phyloP scores from a whole-genome alignment of 2,797 vertebrate species.

The Diceros bicornis region DNA sequence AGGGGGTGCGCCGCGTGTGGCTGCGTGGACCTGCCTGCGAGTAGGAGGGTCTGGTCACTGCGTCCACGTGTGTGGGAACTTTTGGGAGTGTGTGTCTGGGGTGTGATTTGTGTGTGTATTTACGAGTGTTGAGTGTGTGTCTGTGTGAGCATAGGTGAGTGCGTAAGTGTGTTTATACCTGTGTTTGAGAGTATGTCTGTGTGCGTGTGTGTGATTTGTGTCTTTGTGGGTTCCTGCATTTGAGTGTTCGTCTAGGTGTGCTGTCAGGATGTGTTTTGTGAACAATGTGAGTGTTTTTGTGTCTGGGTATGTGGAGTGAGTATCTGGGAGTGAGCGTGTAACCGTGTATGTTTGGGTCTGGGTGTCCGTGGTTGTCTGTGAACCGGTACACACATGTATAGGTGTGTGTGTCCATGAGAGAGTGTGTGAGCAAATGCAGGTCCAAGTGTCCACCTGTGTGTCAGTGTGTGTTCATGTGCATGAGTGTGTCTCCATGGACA shows the following conservation, averaged over 20 bases:
- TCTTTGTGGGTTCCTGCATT: neutral
- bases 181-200: neutral
- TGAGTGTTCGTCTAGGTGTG: neutral
- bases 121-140: neutral
- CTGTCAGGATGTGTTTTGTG: neutral
- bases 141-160: neutral
- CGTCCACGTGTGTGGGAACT: neutral
- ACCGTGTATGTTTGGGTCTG: neutral
- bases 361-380: neutral
- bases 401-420: neutral
- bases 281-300: neutral
- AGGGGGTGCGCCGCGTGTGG: rapidly evolving
- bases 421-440: neutral
- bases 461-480: neutral
- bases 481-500: neutral
- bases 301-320: neutral
- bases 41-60: no score
- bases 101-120: neutral
- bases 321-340: neutral
- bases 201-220: neutral
- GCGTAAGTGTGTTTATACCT: neutral
- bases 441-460: neutral
- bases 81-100: neutral
- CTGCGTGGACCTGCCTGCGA: neutral
- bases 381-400: neutral